Evolutionary conservation across 2,888 invertebrate genomes (phyloP).

Genomic region (Drosophila neonasuta): DNA sequence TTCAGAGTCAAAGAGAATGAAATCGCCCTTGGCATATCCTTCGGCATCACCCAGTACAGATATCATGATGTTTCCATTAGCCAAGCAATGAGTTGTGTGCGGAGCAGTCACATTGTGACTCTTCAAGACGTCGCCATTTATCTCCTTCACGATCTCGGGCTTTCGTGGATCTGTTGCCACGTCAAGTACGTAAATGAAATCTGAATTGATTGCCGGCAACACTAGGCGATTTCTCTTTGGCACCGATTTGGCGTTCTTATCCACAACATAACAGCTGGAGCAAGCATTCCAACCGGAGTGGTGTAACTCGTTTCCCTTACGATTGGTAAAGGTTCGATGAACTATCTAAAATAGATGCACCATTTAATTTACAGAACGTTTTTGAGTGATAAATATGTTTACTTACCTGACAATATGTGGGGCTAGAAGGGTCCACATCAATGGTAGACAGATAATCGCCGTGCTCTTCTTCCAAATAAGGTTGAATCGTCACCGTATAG

Average conservation of each 20-base stretch:
- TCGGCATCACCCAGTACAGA: constrained; percentile 95
- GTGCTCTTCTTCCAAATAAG: constrained; percentile 85
- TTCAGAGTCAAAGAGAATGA: constrained; percentile 92
- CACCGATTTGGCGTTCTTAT: constrained; percentile 79
- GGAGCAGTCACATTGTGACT: constrained; percentile 91
- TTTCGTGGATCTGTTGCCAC: constrained; percentile 87
- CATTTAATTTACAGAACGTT: neutral
- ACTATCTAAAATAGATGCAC: constrained; percentile 86
- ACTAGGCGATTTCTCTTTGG: constrained; percentile 90
- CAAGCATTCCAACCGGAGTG: constrained; percentile 99
- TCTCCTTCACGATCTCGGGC: constrained; percentile 89
- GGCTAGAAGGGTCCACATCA: constrained; percentile 93
- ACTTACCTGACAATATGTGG: constrained; percentile 91
- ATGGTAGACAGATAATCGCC: constrained; percentile 95
- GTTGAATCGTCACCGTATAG: constrained; percentile 94
- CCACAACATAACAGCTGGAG: constrained; percentile 90
- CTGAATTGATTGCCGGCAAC: constrained; percentile 90
- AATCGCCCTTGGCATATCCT: constrained; percentile 93
- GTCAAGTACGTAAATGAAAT: constrained; percentile 93
- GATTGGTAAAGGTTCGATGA: constrained; percentile 90
- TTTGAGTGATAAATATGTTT: neutral
- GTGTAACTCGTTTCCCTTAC: constrained; percentile 93
- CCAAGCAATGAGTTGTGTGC: constrained; percentile 97
- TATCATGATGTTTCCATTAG: constrained; percentile 96
- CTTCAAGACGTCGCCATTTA: constrained; percentile 91